Percentiles rank a stretch among this genome's conserved stretches.
Conservation (phyloP, 2,797 vertebrate species). For the Phoxinus dragarum region DNA sequence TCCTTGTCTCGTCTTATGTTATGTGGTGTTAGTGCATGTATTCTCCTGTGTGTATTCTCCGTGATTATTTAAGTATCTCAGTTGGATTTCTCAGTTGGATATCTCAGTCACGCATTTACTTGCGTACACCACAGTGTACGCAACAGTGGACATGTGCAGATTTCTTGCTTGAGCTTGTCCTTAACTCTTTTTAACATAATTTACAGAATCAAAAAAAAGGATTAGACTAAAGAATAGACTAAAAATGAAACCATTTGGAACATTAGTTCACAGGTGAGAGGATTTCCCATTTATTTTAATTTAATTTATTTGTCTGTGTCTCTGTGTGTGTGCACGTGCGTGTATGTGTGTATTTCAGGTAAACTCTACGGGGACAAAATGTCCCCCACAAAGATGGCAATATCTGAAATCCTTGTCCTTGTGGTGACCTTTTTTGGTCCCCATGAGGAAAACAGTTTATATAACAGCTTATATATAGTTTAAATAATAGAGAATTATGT, state of each 20-base stretch:
- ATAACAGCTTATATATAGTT: too few relatives aligned
- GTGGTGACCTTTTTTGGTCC: background rate
- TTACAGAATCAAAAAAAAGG: background rate
- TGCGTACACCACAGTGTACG: too few relatives aligned
- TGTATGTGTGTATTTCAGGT: constrained; percentile 3
- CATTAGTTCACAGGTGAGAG: background rate
- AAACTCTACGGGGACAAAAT: background rate
- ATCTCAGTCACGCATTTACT: too few relatives aligned
- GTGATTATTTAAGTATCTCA: too few relatives aligned
- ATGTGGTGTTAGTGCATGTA: too few relatives aligned
- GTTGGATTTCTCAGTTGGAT: too few relatives aligned
- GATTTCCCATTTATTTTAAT: background rate
- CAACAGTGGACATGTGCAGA: background rate
- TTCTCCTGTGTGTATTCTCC: too few relatives aligned
- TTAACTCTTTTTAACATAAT: background rate
- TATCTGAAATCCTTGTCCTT: background rate
- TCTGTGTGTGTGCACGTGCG: background rate
- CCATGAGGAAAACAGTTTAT: background rate
- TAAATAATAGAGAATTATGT: background rate
- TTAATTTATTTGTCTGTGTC: background rate
- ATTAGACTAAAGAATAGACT: background rate
- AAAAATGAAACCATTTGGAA: background rate
- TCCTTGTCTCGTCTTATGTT: too few relatives aligned
- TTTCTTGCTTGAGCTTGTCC: background rate
- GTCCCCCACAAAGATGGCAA: background rate